phyloP scores from a whole-genome alignment of 2,797 vertebrate species.

The Tympanoctomys barrerae region DNA sequence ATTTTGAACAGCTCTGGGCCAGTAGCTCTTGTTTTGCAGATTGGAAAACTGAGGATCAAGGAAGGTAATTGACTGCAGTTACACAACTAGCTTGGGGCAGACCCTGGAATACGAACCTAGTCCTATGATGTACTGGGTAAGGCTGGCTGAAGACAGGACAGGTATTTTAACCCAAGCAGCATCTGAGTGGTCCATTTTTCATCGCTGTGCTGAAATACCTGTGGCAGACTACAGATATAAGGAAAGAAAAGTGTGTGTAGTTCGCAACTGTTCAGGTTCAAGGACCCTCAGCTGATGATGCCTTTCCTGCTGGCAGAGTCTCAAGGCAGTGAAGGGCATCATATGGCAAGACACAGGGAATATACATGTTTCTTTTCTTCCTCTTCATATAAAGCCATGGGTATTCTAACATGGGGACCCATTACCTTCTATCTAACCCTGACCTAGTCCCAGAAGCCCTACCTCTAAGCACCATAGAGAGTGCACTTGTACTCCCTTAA shows the following conservation, averaged over 20 bases:
- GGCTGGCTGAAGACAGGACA: not conserved
- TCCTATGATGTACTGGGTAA: not conserved
- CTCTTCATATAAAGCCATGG: not conserved
- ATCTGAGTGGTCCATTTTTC: not conserved
- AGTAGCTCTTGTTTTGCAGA: not conserved
- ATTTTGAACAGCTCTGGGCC: not conserved
- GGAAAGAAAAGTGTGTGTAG: not conserved
- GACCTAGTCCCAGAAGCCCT: not conserved
- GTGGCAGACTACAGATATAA: not conserved
- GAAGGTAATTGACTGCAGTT: not conserved
- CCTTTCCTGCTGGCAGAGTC: not conserved
- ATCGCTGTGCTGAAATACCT: not conserved
- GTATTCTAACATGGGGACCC: not conserved
- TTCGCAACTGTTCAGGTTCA: not conserved
- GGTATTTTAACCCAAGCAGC: not conserved
- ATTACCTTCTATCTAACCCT: not conserved
- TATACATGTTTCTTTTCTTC: not conserved
- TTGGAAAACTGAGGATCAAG: not conserved
- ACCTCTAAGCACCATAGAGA: not conserved
- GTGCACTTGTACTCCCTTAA: not conserved
- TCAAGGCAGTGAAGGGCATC: not conserved
- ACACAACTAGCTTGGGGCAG: not conserved
- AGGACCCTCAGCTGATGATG: too few species aligned
- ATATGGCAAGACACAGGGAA: not conserved
- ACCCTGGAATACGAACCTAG: not conserved